phyloP scores from a whole-genome alignment of 1,140 invertebrate genomes.

The Tigriopus japonicus region DNA sequence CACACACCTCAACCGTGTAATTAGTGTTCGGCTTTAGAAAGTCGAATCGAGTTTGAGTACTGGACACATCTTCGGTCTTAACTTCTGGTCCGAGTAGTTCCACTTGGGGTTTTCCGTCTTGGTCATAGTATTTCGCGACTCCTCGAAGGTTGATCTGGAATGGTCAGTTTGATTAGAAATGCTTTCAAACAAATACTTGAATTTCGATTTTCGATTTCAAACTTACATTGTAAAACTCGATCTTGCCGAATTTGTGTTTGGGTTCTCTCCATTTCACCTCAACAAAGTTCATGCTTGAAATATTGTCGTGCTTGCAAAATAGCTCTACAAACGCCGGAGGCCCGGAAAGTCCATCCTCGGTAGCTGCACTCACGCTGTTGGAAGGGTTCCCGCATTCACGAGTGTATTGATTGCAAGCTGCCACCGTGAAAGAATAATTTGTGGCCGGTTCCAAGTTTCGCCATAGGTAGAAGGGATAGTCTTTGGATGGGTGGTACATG shows the following conservation, averaged over 20 bases:
- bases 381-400: constrained; percentile 52
- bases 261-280: constrained; percentile 48
- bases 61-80: constrained; percentile 33
- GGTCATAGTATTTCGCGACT: constrained; percentile 31
- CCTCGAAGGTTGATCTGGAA: constrained; percentile 37
- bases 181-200: neutral
- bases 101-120: constrained; percentile 32
- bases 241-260: constrained; percentile 46
- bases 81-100: constrained; percentile 36
- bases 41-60: constrained; percentile 35
- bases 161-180: neutral
- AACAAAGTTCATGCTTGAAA: constrained; percentile 40
- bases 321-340: constrained; percentile 40
- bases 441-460: constrained; percentile 12
- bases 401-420: constrained; percentile 44
- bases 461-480: constrained; percentile 23
- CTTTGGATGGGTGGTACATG: constrained; percentile 21
- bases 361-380: constrained; percentile 47
- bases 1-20: constrained; percentile 39
- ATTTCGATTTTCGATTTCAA: too few species aligned
- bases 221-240: constrained; percentile 44
- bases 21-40: constrained; percentile 53
- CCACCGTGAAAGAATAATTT: constrained; percentile 5
- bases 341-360: constrained; percentile 48
- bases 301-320: constrained; percentile 41